Base-by-base conservation (phyloP, 1,140 invertebrate species). In the Drosophila bocqueti region DNA sequence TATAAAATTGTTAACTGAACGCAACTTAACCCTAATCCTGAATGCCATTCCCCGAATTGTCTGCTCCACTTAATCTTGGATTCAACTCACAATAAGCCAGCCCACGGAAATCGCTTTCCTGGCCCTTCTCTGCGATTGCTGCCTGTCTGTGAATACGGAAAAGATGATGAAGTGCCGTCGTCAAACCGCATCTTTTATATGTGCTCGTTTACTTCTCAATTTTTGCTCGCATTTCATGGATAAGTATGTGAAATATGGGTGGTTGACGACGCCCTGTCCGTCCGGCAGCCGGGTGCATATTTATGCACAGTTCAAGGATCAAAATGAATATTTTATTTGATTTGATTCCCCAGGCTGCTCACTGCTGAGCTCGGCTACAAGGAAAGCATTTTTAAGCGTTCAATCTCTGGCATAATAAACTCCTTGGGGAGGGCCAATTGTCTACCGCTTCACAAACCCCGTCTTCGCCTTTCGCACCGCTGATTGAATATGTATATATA, bases 311-410 rank as follows among this genome's bases (percentile, higher is more conserved):
- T 89, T 87, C 84, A 87, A 81, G 87, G 83, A 87, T 89, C 83
- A 89, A 87, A 87, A 87, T 87, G 83, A 87, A 87, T 87, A 87
- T 89, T 87, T 87, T 87, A 87, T 87, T 89, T 83, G 73, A 87
- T 87, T 87, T 89, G 81, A 87, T 78, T 87, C 72, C 73, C 72
- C 68, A 15, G 67, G 36, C 50, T 78, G 62, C 76, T 76, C 49
- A 66, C 42, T 54, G 67, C 59, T 76, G 65, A 42, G 77, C 72
- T 64, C 42, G 36, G 71, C 62, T 78, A 83, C 83, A 89, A 83
- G 81, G 65, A 89, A 84, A 87, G 77, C 83, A 79, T 86, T 86
- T 86, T 87, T 87, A 79, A 83, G 83, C 83, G 73, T 71, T 61
- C 68, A 77, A 79, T 81, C 71, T 66, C 72, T 71, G 68, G 73